Evolutionary conservation across 2,113 vertebrate genomes (phyloP).

Genomic region (Monopterus albus): DNA sequence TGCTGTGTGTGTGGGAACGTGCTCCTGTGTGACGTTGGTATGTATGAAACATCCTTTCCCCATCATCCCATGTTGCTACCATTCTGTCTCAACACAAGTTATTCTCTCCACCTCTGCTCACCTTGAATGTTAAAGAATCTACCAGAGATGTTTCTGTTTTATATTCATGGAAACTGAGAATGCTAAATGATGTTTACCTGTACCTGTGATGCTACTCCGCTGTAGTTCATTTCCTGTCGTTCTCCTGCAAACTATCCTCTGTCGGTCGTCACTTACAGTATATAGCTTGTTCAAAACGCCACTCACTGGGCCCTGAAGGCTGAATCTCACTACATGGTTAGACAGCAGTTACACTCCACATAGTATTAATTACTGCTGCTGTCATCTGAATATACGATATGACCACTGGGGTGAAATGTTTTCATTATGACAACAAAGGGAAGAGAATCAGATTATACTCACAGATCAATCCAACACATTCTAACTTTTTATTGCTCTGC

Average conservation of each 20-base stretch:
- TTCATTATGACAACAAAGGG: background rate
- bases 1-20: background rate
- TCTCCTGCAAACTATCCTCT: background rate
- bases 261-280: background rate
- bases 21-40: background rate
- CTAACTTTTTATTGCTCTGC: too few species aligned
- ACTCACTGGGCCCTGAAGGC: background rate
- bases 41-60: background rate
- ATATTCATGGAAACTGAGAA: conserved; percentile 12
- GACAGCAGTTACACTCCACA: background rate
- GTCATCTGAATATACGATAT: background rate
- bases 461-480: background rate
- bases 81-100: background rate
- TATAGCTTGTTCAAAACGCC: background rate
- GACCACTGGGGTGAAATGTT: background rate
- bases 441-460: background rate
- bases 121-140: conserved; percentile 29
- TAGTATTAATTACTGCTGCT: background rate
- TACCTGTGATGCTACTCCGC: background rate
- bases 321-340: background rate
- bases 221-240: background rate
- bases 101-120: background rate
- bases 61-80: conserved; percentile 9
- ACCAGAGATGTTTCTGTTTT: conserved; percentile 3
- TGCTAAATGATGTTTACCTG: conserved; percentile 11